phyloP scores from a whole-genome alignment of 2,797 vertebrate genomes.

The Anableps anableps region DNA sequence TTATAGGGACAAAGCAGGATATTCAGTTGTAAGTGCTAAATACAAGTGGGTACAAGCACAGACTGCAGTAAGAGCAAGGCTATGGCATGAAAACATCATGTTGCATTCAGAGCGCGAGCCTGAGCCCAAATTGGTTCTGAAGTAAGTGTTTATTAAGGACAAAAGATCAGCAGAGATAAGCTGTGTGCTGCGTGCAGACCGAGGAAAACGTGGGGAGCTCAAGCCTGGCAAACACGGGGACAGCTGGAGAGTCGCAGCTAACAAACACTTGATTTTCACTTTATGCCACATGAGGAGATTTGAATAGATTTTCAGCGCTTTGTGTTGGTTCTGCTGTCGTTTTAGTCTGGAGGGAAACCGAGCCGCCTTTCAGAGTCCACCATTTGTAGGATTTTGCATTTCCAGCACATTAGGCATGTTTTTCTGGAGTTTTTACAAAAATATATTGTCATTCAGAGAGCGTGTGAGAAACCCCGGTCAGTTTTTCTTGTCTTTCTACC shows the following conservation, averaged over 20 bases:
- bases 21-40: constrained; percentile 14
- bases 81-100: constrained; percentile 1
- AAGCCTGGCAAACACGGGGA: constrained; percentile 50
- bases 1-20: constrained; percentile 22
- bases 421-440: background rate
- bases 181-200: constrained; percentile 16
- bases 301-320: constrained; percentile 40
- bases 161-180: constrained; percentile 33
- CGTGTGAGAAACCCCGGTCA: constrained; percentile 12
- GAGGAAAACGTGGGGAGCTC: constrained; percentile 20
- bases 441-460: constrained; percentile 1
- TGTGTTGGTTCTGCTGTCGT: constrained; percentile 13
- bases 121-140: constrained; percentile 22
- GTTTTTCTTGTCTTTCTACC: constrained; percentile 40
- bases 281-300: constrained; percentile 46
- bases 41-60: constrained; percentile 1
- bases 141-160: constrained; percentile 36
- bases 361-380: constrained; percentile 1
- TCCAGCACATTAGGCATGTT: background rate
- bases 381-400: background rate
- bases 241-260: constrained; percentile 60
- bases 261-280: constrained; percentile 49
- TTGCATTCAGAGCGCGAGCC: constrained; percentile 16
- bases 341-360: constrained; percentile 16
- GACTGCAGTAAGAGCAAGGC: constrained; percentile 19